Conservation (phyloP, 2,888 invertebrate genomes). For the Oligia strigilis region DNA sequence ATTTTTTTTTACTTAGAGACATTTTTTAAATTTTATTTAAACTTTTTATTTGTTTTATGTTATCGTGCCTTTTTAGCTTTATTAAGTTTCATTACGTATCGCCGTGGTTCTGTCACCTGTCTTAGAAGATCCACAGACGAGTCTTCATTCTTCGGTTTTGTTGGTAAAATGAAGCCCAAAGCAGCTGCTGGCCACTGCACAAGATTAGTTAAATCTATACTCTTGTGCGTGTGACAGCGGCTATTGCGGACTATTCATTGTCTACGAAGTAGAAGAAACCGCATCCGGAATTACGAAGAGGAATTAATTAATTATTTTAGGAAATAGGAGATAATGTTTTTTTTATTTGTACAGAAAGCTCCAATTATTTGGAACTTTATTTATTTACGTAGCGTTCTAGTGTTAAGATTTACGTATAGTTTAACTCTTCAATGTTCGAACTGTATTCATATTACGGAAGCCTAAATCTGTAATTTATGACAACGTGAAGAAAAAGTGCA, state of each 20-base stretch:
- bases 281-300: conserved; percentile 43
- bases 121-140: conserved; percentile 68
- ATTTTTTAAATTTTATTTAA: conserved; percentile 13
- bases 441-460: conserved; percentile 1
- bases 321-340: not conserved
- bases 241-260: conserved; percentile 96
- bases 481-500: not conserved
- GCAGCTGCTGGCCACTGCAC: conserved; percentile 99
- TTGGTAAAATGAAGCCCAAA: conserved; percentile 92
- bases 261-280: conserved; percentile 78
- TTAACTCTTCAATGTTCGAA: not conserved
- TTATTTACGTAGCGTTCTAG: not conserved
- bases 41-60: conserved; percentile 15
- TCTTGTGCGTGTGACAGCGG: conserved; percentile 99
- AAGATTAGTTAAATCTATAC: conserved; percentile 96
- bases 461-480: not conserved
- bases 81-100: conserved; percentile 51
- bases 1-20: not conserved
- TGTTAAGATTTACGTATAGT: not conserved
- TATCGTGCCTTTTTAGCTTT: conserved; percentile 34
- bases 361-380: conserved; percentile 2
- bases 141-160: conserved; percentile 63
- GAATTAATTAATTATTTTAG: conserved; percentile 1
- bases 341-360: not conserved
- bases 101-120: conserved; percentile 35